Percentiles rank a stretch among this genome's conserved stretches.
Conservation (phyloP, 2,888 invertebrate species). For the Eueremaeus valkanovi region DNA sequence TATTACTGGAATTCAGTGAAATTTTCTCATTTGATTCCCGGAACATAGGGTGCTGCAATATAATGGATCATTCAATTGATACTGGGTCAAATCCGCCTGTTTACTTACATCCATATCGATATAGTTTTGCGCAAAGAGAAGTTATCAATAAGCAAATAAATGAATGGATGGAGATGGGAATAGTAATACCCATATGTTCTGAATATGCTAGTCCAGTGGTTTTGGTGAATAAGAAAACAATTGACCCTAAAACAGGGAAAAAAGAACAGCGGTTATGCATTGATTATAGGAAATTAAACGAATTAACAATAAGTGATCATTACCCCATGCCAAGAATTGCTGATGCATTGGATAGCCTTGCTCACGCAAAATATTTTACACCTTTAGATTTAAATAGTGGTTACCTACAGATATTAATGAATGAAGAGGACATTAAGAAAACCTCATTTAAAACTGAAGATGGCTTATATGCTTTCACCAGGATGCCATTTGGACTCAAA, state of each 20-base stretch:
- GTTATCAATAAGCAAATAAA: background rate
- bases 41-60: background rate
- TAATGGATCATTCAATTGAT: background rate
- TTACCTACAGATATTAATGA: background rate
- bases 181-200: background rate
- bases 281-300: background rate
- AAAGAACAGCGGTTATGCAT: background rate
- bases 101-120: background rate
- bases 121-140: background rate
- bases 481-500: conserved; percentile 12
- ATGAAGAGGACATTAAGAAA: background rate
- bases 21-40: background rate
- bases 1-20: background rate
- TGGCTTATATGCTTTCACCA: conserved; percentile 6
- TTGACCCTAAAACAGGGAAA: background rate
- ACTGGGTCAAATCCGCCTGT: background rate
- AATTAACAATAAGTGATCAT: background rate
- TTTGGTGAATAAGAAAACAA: conserved; percentile 19
- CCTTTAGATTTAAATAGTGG: background rate
- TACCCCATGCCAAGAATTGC: background rate
- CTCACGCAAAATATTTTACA: background rate
- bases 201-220: conserved; percentile 32
- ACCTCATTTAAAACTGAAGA: conserved; percentile 2
- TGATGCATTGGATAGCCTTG: background rate
- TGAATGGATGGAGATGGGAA: background rate